Base-by-base conservation (phyloP, 2,113 vertebrate species). In the Larimichthys polyactis region DNA sequence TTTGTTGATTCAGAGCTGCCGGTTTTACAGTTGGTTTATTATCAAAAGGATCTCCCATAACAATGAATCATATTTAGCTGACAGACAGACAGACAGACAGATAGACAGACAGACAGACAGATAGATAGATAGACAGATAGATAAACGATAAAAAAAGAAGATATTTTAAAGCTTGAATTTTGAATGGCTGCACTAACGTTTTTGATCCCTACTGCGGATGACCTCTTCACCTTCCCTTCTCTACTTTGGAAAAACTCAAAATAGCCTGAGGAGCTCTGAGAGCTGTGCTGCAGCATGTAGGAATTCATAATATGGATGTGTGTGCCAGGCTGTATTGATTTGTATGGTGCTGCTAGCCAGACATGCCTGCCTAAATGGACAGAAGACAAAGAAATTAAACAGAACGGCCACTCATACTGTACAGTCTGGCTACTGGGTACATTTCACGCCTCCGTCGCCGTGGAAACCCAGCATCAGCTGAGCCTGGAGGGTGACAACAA, bases 401-500 rank as follows among this genome's bases (percentile, higher is more conserved):
- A 71, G 85, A 81, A 75, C 14, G 77, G 80, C 78, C 71, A 46
- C 78, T 89, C 84, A 6, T 60, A 71, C 86, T 75, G 75, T 79
- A 79, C 65, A 77, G 78, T 57, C 71, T 80, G 74, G 66, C 86
- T 86, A 27, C 78, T 11, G 43, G 79, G 58, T 81, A 68, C 82
- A 77, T 82, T 87, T 90, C 75, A 43, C 57, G 48, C 88, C 79
- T 90, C 87, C 48, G 82, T 93, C 87, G 65, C 88, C 75, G 77
- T 94, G 92, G 91, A 89, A 93, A 94, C 92, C 75, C 57, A 83
- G 83, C 89, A 86, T 88, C 79, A 58, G 66, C 79, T 90, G 73
- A 89, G 83, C 86, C 85, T 75, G 80, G 48, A 79, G 87, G 87
- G 82, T 54, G 81, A 84, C 75, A 83, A 87, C 81, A 76, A 84